phyloP scores from a whole-genome alignment of 2,113 vertebrate species.

The Chaenogobius annularis region DNA sequence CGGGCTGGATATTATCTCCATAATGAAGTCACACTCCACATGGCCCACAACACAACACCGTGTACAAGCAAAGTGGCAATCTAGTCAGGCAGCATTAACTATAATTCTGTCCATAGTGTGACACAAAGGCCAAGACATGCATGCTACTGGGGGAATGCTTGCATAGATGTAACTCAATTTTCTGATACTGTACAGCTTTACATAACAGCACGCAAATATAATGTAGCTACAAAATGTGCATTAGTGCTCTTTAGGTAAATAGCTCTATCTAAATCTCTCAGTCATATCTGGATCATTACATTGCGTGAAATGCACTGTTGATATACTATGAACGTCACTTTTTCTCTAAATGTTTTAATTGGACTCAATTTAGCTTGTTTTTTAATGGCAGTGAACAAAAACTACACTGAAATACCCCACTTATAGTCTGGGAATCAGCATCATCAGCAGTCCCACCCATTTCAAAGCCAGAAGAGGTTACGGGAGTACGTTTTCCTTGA shows the following conservation, averaged over 20 bases:
- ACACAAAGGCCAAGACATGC: not conserved
- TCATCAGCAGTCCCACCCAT: too few relatives aligned
- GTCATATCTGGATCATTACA: not conserved
- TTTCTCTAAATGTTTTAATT: too few relatives aligned
- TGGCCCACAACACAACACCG: slow-evolving; percentile 16
- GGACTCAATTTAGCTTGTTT: too few relatives aligned
- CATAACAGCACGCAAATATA: not conserved
- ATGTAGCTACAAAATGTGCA: not conserved
- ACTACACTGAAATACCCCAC: too few relatives aligned
- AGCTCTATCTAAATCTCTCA: not conserved
- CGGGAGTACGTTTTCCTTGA: too few relatives aligned
- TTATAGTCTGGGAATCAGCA: too few relatives aligned
- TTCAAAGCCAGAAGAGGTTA: too few relatives aligned
- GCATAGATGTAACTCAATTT: not conserved
- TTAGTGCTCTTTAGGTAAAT: not conserved
- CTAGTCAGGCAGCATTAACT: slow-evolving; percentile 7
- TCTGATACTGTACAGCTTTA: not conserved
- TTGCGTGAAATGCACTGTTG: too few relatives aligned
- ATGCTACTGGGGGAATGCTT: not conserved
- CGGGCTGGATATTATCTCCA: slow-evolving; percentile 27
- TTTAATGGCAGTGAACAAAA: too few relatives aligned
- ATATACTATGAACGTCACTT: too few relatives aligned
- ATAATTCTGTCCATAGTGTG: slow-evolving; percentile 4
- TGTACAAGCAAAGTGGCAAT: slow-evolving; percentile 26
- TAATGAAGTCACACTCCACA: slow-evolving; percentile 35